Evolutionary conservation across 2,888 invertebrate genomes (phyloP), one percentile per base, ranked within the genome.

Genomic region (Empis stercorea): DNA sequence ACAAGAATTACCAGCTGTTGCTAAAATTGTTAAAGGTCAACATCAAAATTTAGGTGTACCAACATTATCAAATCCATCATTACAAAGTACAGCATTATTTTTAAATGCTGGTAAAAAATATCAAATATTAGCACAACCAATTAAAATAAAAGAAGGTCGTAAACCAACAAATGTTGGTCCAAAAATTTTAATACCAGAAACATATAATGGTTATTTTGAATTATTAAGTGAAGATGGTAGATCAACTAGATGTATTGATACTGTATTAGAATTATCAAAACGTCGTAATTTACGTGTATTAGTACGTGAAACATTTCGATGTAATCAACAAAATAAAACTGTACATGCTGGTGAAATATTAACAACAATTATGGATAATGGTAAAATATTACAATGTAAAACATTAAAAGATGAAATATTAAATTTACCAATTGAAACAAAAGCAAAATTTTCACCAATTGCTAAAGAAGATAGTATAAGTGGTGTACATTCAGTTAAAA

Each of bases 381-480:
- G 80, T 59, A 81, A 86, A 63, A 88, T 87, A 70, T 74, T 94
- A 48, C 85, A 89, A 60, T 94, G 94, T 71, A 76, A 83, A 48
- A 92, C 93, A 64, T 76, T 79, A 15, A 82, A 83, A 64, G 92
- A 91, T 37, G 88, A 91, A 62, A 82, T 79, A 57, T 75, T 94
- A 30, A 77, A 88, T 59, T 71, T 94, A 54, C 82, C 84, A 51
- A 75, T 88, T 64, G 92, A 93, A 61, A 87, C 89, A 67, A 80
- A 87, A 63, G 92, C 91, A 34, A 83, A 87, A 61, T 93, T 95
- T 71, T 93, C 92, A 58, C 88, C 91, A 43, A 75, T 95, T 47
- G 94, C 94, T 51, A 82, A 88, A 61, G 88, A 91, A 67, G 91
- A 91, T 61, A 92, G 91, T 71, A 92, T 95, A 54, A 88, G 91